Percentiles rank a stretch among this genome's conserved stretches.
phyloP scores from a whole-genome alignment of 2,113 vertebrate genomes.

The Perca flavescens region DNA sequence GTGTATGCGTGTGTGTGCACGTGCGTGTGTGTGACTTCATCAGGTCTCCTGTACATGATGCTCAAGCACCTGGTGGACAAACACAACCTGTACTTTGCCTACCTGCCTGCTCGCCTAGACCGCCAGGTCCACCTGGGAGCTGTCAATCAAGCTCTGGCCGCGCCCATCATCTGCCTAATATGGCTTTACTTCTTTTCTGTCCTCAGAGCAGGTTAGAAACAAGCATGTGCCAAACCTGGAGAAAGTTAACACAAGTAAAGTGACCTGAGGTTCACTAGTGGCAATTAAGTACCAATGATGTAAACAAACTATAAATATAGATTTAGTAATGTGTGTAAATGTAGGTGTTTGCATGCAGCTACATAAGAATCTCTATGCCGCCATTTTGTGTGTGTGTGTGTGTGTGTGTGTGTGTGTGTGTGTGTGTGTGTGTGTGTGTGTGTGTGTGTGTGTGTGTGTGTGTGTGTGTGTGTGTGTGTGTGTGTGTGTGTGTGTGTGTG shows the following conservation, averaged over 20 bases:
- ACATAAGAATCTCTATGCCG: neutral
- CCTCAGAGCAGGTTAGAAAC: conserved; percentile 87
- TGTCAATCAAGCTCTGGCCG: conserved; percentile 93
- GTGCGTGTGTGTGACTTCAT: conserved; percentile 2
- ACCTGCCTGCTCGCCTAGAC: conserved; percentile 91
- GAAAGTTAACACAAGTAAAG: neutral
- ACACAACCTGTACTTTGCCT: conserved; percentile 94
- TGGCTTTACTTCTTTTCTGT: conserved; percentile 97
- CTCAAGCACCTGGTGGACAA: conserved; percentile 96
- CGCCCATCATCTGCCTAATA: conserved; percentile 95
- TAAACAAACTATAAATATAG: neutral
- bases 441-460: too few relatives aligned
- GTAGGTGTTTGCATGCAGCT: neutral
- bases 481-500: too few relatives aligned
- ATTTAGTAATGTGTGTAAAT: neutral
- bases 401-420: too few relatives aligned
- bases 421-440: too few relatives aligned
- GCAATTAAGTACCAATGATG: neutral
- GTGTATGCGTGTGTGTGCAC: neutral
- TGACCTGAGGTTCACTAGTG: neutral
- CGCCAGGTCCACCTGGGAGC: conserved; percentile 91
- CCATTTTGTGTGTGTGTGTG: neutral
- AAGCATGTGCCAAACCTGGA: neutral
- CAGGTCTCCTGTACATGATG: conserved; percentile 93
- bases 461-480: too few relatives aligned